These are phyloP conservation scores for Ichneumon xanthorius DNA, from an alignment of 2,888 invertebrate species.

Conservation along the genomic window DNA sequence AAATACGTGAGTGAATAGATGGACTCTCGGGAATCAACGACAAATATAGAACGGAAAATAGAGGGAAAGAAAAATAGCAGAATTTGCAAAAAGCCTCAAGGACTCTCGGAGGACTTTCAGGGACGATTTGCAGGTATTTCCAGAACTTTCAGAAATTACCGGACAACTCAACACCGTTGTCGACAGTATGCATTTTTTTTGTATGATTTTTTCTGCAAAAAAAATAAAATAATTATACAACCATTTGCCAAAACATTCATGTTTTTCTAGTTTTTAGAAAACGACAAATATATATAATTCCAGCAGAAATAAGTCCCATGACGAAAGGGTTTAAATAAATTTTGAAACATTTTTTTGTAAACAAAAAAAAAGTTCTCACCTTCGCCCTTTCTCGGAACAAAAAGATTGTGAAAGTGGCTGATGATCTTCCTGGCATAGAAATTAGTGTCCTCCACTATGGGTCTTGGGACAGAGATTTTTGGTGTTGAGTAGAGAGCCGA, in stretches of 20 bases:
- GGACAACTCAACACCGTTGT: neutral
- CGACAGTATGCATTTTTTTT: neutral
- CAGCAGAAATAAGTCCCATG: neutral
- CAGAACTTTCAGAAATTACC: neutral
- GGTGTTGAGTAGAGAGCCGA: constrained; percentile 94
- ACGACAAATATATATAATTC: neutral
- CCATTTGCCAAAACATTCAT: neutral
- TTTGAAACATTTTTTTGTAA: neutral
- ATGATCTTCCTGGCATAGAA: constrained; percentile 96
- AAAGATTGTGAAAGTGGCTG: constrained; percentile 96
- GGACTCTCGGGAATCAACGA: neutral
- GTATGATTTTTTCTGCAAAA: neutral
- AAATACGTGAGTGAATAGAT: neutral
- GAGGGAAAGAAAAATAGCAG: neutral
- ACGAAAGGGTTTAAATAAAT: constrained; percentile 3
- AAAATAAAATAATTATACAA: neutral
- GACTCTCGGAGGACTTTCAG: neutral
- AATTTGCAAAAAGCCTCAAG: neutral
- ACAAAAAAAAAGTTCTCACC: constrained; percentile 87
- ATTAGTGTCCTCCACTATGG: constrained; percentile 95
- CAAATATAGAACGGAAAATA: neutral
- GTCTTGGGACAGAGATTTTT: constrained; percentile 95
- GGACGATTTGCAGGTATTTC: neutral
- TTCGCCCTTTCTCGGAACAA: constrained; percentile 96
- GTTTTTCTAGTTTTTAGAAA: neutral